Conservation (phyloP, 2,113 vertebrate species). For the Paramormyrops kingsleyae region DNA sequence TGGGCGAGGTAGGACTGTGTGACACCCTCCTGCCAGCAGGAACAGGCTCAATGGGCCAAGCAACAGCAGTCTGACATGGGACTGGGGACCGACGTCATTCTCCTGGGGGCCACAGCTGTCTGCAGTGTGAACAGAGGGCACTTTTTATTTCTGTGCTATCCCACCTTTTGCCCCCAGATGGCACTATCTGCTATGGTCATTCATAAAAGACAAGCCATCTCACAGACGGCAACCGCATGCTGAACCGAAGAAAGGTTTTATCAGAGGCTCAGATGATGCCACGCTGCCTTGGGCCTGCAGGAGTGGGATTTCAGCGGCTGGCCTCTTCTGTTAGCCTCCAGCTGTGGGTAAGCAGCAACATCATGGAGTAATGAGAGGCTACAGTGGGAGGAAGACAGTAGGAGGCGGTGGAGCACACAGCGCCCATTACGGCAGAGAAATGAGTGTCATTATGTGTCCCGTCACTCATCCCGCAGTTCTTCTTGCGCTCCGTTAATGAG, state of each 20-base stretch:
- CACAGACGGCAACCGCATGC: not conserved
- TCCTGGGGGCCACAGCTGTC: not conserved
- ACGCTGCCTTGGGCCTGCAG: not conserved
- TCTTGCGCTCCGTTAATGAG: slow-evolving; percentile 26
- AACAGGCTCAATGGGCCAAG: slow-evolving; percentile 10
- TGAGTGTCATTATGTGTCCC: slow-evolving; percentile 14
- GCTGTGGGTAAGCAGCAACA: not conserved
- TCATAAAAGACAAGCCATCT: not conserved
- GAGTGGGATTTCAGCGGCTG: not conserved
- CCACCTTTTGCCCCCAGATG: not conserved
- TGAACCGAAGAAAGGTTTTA: not conserved
- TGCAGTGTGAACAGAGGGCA: not conserved
- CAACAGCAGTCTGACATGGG: not conserved
- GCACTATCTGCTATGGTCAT: slow-evolving; percentile 6
- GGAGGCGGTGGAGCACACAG: not conserved
- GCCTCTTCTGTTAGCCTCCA: not conserved
- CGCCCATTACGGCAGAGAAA: slow-evolving; percentile 9
- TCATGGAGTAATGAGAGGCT: not conserved
- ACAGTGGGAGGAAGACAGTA: not conserved
- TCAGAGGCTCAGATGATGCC: not conserved
- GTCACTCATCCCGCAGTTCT: slow-evolving; percentile 34
- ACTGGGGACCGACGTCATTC: not conserved
- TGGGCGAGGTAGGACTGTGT: not conserved
- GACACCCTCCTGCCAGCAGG: not conserved
- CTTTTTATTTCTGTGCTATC: not conserved